phyloP scores from a whole-genome alignment of 2,797 vertebrate species.

The Characodon lateralis region DNA sequence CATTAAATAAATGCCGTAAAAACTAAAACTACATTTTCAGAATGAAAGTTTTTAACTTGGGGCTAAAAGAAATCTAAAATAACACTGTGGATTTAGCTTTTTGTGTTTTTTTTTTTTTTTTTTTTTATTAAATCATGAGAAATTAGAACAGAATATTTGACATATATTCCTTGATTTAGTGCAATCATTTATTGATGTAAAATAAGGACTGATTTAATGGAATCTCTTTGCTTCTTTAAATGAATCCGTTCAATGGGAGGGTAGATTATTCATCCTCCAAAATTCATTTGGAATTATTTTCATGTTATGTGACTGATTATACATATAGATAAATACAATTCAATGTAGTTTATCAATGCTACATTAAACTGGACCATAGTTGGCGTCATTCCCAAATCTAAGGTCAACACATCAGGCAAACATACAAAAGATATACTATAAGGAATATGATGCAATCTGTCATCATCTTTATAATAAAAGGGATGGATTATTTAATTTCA shows the following conservation, averaged over 20 bases:
- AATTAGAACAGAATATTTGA: too few species aligned
- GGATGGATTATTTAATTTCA: too few species aligned
- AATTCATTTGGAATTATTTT: not conserved
- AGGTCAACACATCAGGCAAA: not conserved
- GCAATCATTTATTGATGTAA: not conserved
- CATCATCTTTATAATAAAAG: too few species aligned
- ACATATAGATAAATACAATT: not conserved
- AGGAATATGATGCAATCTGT: too few species aligned
- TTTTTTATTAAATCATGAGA: too few species aligned
- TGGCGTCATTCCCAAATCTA: not conserved
- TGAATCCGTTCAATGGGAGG: not conserved
- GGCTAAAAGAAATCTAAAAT: not conserved
- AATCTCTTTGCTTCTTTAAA: not conserved
- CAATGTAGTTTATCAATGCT: not conserved
- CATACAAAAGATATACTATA: too few species aligned
- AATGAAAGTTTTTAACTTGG: not conserved
- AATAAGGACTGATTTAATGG: not conserved
- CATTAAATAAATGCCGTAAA: slow-evolving; percentile 10
- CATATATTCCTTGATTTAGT: not conserved
- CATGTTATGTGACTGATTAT: not conserved
- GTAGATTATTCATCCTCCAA: not conserved
- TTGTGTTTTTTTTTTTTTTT: too few species aligned
- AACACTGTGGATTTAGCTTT: not conserved
- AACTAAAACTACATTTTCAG: slow-evolving; percentile 10
- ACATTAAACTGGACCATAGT: too few species aligned